phyloP scores from a whole-genome alignment of 2,797 vertebrate genomes.

The Xenentodon cancila region DNA sequence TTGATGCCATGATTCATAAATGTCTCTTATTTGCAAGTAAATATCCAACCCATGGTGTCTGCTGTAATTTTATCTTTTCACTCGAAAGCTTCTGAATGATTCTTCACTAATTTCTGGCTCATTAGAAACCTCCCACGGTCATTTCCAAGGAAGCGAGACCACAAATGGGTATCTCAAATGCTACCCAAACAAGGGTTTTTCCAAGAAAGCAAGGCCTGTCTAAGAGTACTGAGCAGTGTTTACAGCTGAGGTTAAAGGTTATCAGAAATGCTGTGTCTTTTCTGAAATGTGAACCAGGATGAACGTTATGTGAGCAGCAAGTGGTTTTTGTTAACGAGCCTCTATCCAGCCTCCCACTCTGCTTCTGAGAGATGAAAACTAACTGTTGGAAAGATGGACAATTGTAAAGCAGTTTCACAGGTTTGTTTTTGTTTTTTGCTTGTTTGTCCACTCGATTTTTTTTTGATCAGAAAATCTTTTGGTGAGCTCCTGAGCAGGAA shows the following conservation, averaged over 20 bases:
- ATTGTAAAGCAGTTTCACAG: background rate
- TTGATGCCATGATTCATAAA: conserved; percentile 26
- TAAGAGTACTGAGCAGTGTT: conserved; percentile 10
- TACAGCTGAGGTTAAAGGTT: background rate
- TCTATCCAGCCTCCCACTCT: too few species aligned
- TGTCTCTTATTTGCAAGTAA: conserved; percentile 29
- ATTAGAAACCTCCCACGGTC: conserved; percentile 56
- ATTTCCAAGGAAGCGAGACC: conserved; percentile 44
- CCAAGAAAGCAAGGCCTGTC: conserved; percentile 8
- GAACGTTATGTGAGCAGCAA: background rate
- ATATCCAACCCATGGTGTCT: conserved; percentile 1
- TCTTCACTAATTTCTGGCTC: background rate
- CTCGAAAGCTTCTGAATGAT: conserved; percentile 8
- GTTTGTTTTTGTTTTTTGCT: too few species aligned
- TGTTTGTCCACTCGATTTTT: background rate
- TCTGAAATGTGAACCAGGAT: background rate
- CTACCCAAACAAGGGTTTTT: conserved; percentile 48
- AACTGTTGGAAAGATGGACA: background rate
- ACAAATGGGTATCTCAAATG: conserved; percentile 14
- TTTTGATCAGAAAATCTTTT: background rate
- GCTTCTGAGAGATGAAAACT: too few species aligned
- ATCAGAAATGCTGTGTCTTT: background rate
- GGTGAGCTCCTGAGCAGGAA: too few species aligned
- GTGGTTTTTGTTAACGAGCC: too few species aligned
- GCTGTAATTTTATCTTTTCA: conserved; percentile 11